phyloP scores from a whole-genome alignment of 2,797 vertebrate genomes.

The Huso huso region DNA sequence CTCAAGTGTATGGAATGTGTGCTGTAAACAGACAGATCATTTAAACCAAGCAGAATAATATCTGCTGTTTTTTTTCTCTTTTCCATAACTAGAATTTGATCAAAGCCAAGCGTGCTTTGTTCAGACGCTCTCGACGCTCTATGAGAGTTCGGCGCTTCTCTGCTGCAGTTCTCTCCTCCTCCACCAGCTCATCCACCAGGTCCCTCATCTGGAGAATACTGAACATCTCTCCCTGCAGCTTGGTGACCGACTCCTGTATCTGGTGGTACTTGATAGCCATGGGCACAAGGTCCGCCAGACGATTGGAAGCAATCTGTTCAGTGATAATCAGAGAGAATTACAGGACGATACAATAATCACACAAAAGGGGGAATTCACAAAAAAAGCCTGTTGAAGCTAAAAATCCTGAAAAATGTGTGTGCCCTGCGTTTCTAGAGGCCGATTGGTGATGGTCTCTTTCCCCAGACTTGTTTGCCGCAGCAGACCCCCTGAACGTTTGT shows the following conservation, averaged over 20 bases:
- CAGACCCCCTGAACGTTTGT: too few species aligned
- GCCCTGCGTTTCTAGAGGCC: too few species aligned
- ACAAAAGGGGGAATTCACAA: too few species aligned
- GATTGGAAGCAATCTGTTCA: constrained; percentile 8
- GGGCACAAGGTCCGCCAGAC: background rate
- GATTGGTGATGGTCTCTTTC: too few species aligned
- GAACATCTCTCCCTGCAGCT: background rate
- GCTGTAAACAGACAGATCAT: too few species aligned
- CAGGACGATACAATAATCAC: too few species aligned
- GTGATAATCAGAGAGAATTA: background rate
- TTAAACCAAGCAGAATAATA: too few species aligned
- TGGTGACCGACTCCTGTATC: background rate
- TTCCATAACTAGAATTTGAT: constrained; percentile 2
- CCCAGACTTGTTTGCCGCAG: too few species aligned
- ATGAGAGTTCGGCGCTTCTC: background rate
- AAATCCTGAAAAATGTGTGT: too few species aligned
- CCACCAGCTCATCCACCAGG: background rate
- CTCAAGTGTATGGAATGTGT: too few species aligned
- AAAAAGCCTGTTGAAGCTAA: too few species aligned
- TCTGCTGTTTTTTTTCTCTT: too few species aligned
- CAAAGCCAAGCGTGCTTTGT: background rate
- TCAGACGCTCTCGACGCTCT: constrained; percentile 1
- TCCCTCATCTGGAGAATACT: background rate
- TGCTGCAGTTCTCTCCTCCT: background rate
- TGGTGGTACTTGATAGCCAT: constrained; percentile 4